These are phyloP conservation scores for Hipposideros armiger DNA, from an alignment of 2,113 vertebrate species.

Conservation along the genomic window DNA sequence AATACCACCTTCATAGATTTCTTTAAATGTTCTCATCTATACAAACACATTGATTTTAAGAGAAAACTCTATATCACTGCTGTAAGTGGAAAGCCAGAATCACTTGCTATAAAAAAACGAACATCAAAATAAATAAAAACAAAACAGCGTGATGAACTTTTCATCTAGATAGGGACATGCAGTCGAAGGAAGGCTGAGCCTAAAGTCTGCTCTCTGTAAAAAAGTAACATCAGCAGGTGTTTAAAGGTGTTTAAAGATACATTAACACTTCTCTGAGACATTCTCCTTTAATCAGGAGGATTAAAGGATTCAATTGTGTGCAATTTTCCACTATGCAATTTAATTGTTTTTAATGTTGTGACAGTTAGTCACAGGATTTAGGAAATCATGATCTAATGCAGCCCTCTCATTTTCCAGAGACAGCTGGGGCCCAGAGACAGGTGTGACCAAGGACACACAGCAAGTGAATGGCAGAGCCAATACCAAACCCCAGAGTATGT, in stretches of 20 bases:
- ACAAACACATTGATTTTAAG: background rate
- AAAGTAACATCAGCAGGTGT: background rate
- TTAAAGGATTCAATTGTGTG: background rate
- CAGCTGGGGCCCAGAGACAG: background rate
- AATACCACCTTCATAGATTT: background rate
- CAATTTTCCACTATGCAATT: background rate
- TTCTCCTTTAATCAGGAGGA: background rate
- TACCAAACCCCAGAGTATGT: no score
- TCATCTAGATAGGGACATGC: background rate
- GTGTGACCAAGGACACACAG: background rate
- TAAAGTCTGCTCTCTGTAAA: background rate
- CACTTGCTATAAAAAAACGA: background rate
- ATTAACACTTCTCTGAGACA: background rate
- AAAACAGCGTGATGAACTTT: background rate
- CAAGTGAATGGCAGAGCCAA: background rate
- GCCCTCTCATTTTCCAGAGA: constrained; percentile 7
- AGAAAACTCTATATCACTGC: background rate
- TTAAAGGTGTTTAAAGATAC: background rate
- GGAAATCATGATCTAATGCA: background rate
- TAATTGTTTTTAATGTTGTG: background rate
- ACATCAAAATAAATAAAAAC: background rate
- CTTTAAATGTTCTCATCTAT: background rate
- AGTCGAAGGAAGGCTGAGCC: background rate
- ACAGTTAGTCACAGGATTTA: background rate
- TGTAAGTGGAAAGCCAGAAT: background rate